These are phyloP conservation scores for Sphenodon punctatus DNA, from an alignment of 2,797 vertebrate species.

Conservation along the genomic window DNA sequence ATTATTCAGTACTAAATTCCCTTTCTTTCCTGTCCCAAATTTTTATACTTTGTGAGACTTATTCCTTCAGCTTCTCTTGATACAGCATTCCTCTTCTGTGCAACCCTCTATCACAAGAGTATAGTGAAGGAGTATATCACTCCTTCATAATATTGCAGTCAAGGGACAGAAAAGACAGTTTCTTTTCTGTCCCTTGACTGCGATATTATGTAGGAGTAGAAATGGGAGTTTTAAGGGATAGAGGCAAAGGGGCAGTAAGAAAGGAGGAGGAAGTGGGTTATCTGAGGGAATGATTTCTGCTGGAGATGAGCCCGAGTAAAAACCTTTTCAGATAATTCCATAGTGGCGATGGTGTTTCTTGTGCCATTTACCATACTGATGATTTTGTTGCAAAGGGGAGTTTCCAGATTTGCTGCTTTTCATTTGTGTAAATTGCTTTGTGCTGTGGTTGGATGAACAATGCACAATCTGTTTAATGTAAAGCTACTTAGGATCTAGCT, in stretches of 20 bases:
- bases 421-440: conserved; percentile 2
- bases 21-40: background rate
- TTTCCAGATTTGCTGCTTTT: conserved; percentile 4
- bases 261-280: background rate
- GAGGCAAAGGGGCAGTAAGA: background rate
- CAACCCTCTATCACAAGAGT: no score
- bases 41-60: background rate
- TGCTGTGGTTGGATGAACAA: background rate
- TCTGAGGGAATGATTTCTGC: background rate
- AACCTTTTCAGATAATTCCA: no score
- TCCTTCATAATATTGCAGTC: no score
- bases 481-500: conserved; percentile 18
- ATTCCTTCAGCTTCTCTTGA: background rate
- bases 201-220: background rate
- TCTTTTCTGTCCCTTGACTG: background rate
- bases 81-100: background rate
- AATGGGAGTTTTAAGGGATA: background rate
- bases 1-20: background rate
- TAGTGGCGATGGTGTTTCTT: no score
- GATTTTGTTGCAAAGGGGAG: no score
- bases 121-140: no score
- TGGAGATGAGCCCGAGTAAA: no score
- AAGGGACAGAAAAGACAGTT: background rate
- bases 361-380: no score
- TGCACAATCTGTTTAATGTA: background rate